Evolutionary conservation across 2,797 vertebrate genomes (phyloP), one percentile per base, ranked within the genome.

Genomic region (Karalla daura): DNA sequence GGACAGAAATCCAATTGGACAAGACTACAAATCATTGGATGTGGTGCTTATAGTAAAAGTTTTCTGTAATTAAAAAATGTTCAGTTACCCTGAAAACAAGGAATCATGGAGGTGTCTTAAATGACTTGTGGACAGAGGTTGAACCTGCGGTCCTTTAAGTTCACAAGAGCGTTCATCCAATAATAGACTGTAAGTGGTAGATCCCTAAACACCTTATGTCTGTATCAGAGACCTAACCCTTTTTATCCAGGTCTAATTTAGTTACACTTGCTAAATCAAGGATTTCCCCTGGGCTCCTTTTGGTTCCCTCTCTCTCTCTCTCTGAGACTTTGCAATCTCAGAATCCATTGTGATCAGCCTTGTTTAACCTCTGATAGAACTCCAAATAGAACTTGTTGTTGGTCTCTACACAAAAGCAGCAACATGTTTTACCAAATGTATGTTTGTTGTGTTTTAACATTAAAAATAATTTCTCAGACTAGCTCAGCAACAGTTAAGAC

Each of bases 151-250:
- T 70, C 20, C 5, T 43, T 9, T 33, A 37, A 43, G 36, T 59
- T 64, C 51, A 65, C 47, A 35, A n/a, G 39, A 80, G 64, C 40
- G 63, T 63, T 70, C 49, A 68, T 73, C 62, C 68, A 36, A 12
- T 62, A 50, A 47, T 49, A 62, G 17, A 45, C 28, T 17, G 51
- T 37, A 9, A 54, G 39, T n/a, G n/a, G n/a, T n/a, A n/a, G n/a
- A n/a, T n/a, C n/a, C 33, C 62, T 20, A 64, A 17, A 17, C 20
- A 61, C 14, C 47, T 58, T 18, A 36, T 11, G 11, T 59, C 68
- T 37, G 40, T 36, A 21, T 50, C 32, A 27, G 8, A 46, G 43
- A 69, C 47, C 39, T 55, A 35, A 10, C 32, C 32, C 14, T 35
- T 43, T 3, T 41, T 20, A 47, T 52, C 44, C 9, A 13, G 27